These are phyloP conservation scores for Pseudococcus viburni DNA, from an alignment of 2,888 invertebrate genomes.

Conservation along the genomic window DNA sequence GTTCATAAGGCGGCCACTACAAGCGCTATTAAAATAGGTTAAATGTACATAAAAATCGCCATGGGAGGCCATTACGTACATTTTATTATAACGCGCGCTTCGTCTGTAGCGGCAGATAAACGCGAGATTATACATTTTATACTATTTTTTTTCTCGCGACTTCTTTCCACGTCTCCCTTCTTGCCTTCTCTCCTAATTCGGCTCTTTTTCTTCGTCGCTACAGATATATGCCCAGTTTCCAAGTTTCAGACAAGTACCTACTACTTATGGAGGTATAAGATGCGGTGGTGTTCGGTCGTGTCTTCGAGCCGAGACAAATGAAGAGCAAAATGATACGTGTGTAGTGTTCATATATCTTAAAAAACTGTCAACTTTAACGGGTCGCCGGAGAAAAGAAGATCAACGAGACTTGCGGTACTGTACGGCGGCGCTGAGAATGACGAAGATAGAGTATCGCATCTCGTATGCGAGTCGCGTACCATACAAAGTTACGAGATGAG, in stretches of 20 bases:
- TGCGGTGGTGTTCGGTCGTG: not conserved
- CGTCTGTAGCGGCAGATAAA: slow-evolving; percentile 39
- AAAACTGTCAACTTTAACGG: slow-evolving; percentile 47
- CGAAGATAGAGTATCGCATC: not conserved
- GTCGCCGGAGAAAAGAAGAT: not conserved
- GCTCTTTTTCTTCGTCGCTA: no score
- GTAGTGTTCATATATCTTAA: slow-evolving; percentile 4
- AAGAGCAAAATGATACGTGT: slow-evolving; percentile 29
- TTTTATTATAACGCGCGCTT: slow-evolving; percentile 18
- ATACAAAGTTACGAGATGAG: not conserved
- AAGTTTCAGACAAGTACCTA: not conserved
- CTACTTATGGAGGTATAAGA: no score
- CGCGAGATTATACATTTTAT: slow-evolving; percentile 19
- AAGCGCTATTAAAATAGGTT: slow-evolving; percentile 40
- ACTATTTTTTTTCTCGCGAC: not conserved
- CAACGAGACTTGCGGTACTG: not conserved
- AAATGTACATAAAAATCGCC: slow-evolving; percentile 47
- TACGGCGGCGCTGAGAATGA: not conserved
- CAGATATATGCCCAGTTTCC: not conserved
- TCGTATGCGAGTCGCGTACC: slow-evolving; percentile 27
- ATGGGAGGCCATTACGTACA: slow-evolving; percentile 50
- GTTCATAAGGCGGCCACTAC: not conserved
- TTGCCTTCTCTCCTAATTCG: no score
- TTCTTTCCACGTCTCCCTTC: no score
- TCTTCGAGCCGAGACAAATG: slow-evolving; percentile 34